Conservation (phyloP, 2,113 vertebrate genomes). For the Noturus placidus region DNA sequence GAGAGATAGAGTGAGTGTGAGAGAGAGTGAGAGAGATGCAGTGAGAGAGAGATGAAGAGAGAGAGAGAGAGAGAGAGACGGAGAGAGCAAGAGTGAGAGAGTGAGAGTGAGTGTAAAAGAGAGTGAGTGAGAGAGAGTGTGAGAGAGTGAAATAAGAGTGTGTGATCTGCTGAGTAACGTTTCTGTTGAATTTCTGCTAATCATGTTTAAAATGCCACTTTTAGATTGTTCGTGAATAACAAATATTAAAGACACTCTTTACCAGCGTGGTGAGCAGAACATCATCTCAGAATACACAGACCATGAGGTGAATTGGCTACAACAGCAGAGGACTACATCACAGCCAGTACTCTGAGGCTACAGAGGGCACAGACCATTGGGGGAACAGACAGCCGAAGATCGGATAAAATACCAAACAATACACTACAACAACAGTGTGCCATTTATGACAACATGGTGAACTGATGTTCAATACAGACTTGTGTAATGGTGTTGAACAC, state of each 20-base stretch:
- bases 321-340: background rate
- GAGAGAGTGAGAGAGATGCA: too few species aligned
- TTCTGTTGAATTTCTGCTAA: too few species aligned
- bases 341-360: background rate
- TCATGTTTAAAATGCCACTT: background rate
- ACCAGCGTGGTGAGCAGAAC: background rate
- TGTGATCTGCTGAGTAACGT: background rate
- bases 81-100: too few species aligned
- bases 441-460: background rate
- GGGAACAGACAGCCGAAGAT: background rate
- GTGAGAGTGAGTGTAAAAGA: too few species aligned
- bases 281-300: background rate
- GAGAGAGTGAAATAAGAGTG: too few species aligned
- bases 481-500: background rate
- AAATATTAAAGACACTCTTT: background rate
- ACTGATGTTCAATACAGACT: background rate
- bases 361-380: background rate
- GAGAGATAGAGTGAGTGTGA: background rate
- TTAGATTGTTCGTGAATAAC: background rate
- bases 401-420: too few species aligned
- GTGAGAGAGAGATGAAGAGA: too few species aligned
- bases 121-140: too few species aligned
- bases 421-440: background rate
- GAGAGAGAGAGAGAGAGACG: too few species aligned
- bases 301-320: background rate